Conservation (phyloP, 2,888 invertebrate genomes). For the Trissolcus japonicus region DNA sequence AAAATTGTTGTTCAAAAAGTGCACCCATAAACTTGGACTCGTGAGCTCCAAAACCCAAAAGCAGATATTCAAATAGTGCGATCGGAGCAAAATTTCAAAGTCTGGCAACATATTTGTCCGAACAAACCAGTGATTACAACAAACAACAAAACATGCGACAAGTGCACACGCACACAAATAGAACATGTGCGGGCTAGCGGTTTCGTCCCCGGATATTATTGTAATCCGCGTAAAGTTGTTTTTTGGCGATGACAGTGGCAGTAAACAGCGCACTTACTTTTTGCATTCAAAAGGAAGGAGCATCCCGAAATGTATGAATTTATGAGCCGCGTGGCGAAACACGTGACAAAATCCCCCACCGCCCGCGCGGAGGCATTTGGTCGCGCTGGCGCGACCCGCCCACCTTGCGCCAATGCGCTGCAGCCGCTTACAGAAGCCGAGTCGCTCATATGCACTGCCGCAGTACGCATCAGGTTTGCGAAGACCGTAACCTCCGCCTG, state of each 20-base stretch:
- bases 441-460: constrained; percentile 71
- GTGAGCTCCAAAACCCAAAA: no score
- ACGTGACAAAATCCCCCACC: constrained; percentile 71
- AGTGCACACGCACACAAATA: constrained; percentile 1
- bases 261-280: constrained; percentile 36
- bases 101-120: constrained; percentile 5
- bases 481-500: constrained; percentile 60
- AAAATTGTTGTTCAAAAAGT: no score
- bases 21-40: no score
- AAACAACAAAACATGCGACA: constrained; percentile 18
- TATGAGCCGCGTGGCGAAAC: constrained; percentile 71
- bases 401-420: constrained; percentile 71
- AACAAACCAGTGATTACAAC: constrained; percentile 17
- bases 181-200: no score
- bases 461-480: constrained; percentile 65
- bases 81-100: not conserved
- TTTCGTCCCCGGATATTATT: constrained; percentile 14
- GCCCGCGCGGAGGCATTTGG: constrained; percentile 51
- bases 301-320: constrained; percentile 38
- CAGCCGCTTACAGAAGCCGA: constrained; percentile 65
- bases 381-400: constrained; percentile 74
- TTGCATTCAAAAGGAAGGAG: constrained; percentile 22
- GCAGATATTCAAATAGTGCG: no score
- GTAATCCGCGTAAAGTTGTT: constrained; percentile 39
- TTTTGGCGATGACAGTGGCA: constrained; percentile 10